Evolutionary conservation across 2,797 vertebrate genomes (phyloP).

Genomic region (Ispidina lecontei): DNA sequence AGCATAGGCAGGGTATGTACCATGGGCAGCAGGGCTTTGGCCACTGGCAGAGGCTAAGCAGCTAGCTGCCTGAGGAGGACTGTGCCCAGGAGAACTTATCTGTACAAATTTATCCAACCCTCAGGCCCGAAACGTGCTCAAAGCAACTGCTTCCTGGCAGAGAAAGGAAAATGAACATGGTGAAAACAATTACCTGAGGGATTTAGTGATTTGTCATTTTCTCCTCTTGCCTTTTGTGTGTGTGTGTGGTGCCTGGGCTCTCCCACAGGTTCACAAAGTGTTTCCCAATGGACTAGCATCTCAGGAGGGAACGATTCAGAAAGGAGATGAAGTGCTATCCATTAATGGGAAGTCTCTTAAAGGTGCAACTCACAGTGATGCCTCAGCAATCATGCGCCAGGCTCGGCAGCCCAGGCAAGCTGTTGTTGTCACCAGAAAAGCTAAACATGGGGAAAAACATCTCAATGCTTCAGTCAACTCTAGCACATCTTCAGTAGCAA

Average conservation of each 20-base stretch:
- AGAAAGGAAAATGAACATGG: not conserved
- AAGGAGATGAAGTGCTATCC: conserved; percentile 91
- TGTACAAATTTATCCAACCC: not conserved
- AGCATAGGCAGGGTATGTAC: fast-evolving
- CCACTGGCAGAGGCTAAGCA: not conserved
- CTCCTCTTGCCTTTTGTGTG: not conserved
- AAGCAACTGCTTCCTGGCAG: not conserved
- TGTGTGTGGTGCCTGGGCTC: not conserved
- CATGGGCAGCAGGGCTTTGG: fast-evolving
- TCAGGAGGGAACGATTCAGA: conserved; percentile 94
- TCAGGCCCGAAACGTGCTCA: not conserved
- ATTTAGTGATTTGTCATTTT: not conserved
- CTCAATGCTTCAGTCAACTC: conserved; percentile 6
- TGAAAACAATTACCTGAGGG: not conserved
- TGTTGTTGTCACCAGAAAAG: conserved; percentile 88
- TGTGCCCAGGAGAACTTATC: not conserved
- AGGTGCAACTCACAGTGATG: conserved; percentile 83
- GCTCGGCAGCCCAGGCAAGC: conserved; percentile 86
- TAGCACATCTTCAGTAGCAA: conserved; percentile 30
- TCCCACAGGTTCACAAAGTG: conserved; percentile 89
- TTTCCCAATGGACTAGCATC: conserved; percentile 89
- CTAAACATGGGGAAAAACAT: conserved; percentile 52
- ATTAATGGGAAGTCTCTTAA: conserved; percentile 92
- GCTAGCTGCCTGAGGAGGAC: not conserved
- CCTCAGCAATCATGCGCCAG: conserved; percentile 85